A percentile compares a stretch with the other conserved stretches of the same genome.
phyloP scores from a whole-genome alignment of 2,113 vertebrate genomes.

The Campylomormyrus numenius region DNA sequence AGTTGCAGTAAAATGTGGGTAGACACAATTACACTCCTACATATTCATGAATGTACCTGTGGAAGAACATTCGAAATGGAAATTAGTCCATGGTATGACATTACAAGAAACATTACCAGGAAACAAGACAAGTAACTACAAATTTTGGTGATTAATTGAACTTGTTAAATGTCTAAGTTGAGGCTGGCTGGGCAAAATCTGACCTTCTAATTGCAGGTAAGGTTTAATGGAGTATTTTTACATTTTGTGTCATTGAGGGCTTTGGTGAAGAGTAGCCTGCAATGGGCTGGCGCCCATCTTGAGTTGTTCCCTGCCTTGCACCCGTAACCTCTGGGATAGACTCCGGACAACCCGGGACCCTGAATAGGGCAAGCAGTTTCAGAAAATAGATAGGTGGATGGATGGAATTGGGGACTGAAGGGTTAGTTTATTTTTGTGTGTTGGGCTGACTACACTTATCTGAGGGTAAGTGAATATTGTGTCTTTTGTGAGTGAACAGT shows the following conservation, averaged over 20 bases:
- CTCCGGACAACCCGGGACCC: neutral
- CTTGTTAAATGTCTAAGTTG: constrained; percentile 11
- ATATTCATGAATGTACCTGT: constrained; percentile 33
- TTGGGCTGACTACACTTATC: neutral
- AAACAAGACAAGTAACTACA: neutral
- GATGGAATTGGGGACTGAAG: neutral
- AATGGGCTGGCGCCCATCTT: neutral
- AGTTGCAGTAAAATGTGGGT: constrained; percentile 24
- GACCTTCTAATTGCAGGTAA: neutral
- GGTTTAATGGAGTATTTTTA: constrained; percentile 1
- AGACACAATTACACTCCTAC: constrained; percentile 32
- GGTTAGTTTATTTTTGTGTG: constrained; percentile 2
- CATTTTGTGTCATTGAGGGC: neutral
- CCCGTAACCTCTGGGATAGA: neutral
- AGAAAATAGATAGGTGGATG: neutral
- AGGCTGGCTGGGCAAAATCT: neutral
- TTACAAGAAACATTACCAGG: constrained; percentile 5
- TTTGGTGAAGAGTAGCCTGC: neutral
- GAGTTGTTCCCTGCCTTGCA: neutral
- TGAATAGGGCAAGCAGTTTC: neutral
- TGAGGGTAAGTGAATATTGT: neutral
- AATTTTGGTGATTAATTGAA: constrained; percentile 8
- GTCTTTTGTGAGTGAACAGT: neutral
- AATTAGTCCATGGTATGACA: neutral
- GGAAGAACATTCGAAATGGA: constrained; percentile 15